These are phyloP conservation scores for Myiagra hebetior DNA, from an alignment of 2,113 vertebrate genomes.

Conservation along the genomic window DNA sequence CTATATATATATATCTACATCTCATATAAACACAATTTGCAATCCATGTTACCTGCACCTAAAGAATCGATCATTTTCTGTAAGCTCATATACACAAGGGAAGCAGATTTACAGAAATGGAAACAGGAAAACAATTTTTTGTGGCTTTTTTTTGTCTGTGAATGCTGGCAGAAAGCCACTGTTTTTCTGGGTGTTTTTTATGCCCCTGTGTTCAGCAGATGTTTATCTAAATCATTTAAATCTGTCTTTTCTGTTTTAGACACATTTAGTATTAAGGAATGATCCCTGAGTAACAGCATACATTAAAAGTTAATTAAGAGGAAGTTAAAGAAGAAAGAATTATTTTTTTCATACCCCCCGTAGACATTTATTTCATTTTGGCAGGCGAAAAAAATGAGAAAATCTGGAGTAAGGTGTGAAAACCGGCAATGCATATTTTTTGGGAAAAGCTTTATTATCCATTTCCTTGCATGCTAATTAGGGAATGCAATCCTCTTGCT, in stretches of 20 bases:
- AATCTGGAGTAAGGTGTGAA: constrained; percentile 29
- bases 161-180: constrained; percentile 23
- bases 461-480: constrained; percentile 38
- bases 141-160: not conserved
- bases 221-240: constrained; percentile 73
- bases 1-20: not conserved
- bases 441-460: constrained; percentile 31
- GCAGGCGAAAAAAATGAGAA: constrained; percentile 48
- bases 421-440: not conserved
- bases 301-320: constrained; percentile 76
- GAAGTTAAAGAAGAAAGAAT: constrained; percentile 58
- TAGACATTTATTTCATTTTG: constrained; percentile 58
- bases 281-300: constrained; percentile 41
- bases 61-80: not conserved
- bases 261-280: constrained; percentile 59
- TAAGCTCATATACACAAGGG: not conserved
- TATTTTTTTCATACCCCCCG: constrained; percentile 39
- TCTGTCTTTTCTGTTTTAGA: constrained; percentile 57
- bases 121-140: not conserved
- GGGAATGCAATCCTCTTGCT: constrained; percentile 32
- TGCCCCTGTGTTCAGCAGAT: constrained; percentile 51
- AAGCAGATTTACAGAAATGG: not conserved
- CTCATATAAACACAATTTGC: not conserved
- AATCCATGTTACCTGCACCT: not conserved
- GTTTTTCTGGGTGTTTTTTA: constrained; percentile 24